phyloP scores from a whole-genome alignment of 2,888 invertebrate genomes.

The Conistra vaccinii region DNA sequence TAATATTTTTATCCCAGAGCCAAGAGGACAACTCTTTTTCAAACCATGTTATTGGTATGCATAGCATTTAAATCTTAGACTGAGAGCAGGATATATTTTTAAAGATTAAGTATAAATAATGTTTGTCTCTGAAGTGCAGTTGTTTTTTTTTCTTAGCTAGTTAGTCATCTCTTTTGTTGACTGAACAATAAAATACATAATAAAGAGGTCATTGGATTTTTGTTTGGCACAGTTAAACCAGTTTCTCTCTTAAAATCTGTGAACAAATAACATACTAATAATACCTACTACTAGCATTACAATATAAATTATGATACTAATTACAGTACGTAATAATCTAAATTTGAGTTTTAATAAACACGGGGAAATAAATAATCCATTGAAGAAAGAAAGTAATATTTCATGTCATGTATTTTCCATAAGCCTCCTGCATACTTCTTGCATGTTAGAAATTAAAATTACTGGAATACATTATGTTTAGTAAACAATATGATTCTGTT shows the following conservation, averaged over 20 bases:
- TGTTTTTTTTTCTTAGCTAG: neutral
- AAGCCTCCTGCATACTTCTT: conserved; percentile 18
- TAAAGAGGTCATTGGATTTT: neutral
- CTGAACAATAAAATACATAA: neutral
- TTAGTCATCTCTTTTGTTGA: conserved; percentile 1
- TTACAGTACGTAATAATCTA: neutral
- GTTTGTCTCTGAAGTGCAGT: neutral
- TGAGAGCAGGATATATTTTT: neutral
- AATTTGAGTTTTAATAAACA: conserved; percentile 10
- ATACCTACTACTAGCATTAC: conserved; percentile 9
- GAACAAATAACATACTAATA: neutral
- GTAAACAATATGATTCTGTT: conserved; percentile 11
- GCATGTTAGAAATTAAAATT: conserved; percentile 33
- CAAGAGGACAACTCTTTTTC: neutral
- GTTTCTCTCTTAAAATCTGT: neutral
- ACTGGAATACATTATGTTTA: conserved; percentile 21
- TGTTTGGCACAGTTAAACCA: neutral
- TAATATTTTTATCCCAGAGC: neutral
- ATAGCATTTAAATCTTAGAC: too few species aligned
- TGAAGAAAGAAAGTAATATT: conserved; percentile 38
- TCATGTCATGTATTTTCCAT: conserved; percentile 10
- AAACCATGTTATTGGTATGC: neutral
- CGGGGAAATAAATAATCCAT: conserved; percentile 7
- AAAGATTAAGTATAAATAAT: too few species aligned
- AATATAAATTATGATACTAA: conserved; percentile 1